Evolutionary conservation across 2,113 vertebrate species (phyloP), one percentile per base, ranked within the genome.

Genomic region (Gasterosteus aculeatus): DNA sequence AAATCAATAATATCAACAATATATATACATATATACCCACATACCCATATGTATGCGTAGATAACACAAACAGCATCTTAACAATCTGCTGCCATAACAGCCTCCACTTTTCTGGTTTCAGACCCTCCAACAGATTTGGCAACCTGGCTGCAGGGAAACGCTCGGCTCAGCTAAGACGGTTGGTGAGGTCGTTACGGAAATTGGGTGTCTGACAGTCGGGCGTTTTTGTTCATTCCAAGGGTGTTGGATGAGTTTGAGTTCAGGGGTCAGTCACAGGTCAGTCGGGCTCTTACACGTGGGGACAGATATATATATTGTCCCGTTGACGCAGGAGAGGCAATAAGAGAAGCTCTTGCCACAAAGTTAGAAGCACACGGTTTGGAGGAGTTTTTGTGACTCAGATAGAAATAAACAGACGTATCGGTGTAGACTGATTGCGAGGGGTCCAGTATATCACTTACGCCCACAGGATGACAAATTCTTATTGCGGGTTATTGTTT

Each of bases 401-500:
- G 46, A 49, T n/a, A 54, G 35, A 35, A 49, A 69, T 19, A 26
- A 26, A 4, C 61, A 62, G 10, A 67, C 42, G 11, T 49, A 76
- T 51, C 47, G 49, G 71, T 6, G 58, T 26, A 65, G 61, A 68
- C 29, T n/a, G 10, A 69, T 44, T 42, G 58, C 56, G 69, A 72
- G 35, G 62, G 16, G 35, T 58, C 53, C 46, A 72, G 47, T 35
- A 4, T 60, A 85, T 87, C 77, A 78, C 65, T 77, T 62, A 75
- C 57, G 69, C 11, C 54, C 77, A 63, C 64, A 80, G 38, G 59
- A 80, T 77, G 78, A 89, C 69, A 54, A 82, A 87, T 82, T 85
- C 33, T 80, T 75, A 49, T 69, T 58, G 70, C 31, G 4, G 76
- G 70, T 88, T 85, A 78, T 82, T 88, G 80, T 88, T 87, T 87